phyloP scores from a whole-genome alignment of 2,797 vertebrate genomes.

The Hybognathus amarus region DNA sequence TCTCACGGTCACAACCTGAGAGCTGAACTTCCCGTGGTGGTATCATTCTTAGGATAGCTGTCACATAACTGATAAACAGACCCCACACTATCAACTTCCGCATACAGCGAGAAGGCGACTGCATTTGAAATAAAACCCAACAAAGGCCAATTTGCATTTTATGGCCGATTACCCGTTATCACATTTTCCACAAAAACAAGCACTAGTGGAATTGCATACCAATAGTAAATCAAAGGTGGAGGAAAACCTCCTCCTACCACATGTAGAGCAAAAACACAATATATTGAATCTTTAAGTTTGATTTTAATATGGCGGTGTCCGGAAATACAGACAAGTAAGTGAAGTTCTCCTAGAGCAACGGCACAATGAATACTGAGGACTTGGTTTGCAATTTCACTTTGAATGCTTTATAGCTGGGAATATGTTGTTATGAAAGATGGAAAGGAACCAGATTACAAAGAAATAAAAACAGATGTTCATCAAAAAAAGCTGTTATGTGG shows the following conservation, averaged over 20 bases:
- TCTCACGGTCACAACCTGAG: constrained; percentile 3
- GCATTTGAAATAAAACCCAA: constrained; percentile 30
- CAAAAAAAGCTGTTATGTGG: background rate
- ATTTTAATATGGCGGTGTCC: background rate
- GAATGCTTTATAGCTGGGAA: background rate
- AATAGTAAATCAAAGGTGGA: constrained; percentile 17
- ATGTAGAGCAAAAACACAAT: constrained; percentile 6
- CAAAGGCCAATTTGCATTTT: constrained; percentile 8
- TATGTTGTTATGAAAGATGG: background rate
- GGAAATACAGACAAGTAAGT: background rate
- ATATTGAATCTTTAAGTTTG: constrained; percentile 17
- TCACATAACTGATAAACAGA: constrained; percentile 40
- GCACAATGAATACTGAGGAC: background rate
- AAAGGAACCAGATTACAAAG: constrained; percentile 3
- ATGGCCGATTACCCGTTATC: constrained; percentile 6
- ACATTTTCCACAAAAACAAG: background rate
- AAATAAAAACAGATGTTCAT: background rate
- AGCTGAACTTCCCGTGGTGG: background rate
- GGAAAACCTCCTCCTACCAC: background rate
- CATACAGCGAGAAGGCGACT: background rate
- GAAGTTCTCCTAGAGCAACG: background rate
- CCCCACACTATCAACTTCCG: constrained; percentile 1
- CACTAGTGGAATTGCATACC: background rate
- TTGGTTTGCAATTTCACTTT: constrained; percentile 20
- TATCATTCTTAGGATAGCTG: constrained; percentile 26